Conservation (phyloP, 1,140 invertebrate species). For the Metopolophium dirhodum region DNA sequence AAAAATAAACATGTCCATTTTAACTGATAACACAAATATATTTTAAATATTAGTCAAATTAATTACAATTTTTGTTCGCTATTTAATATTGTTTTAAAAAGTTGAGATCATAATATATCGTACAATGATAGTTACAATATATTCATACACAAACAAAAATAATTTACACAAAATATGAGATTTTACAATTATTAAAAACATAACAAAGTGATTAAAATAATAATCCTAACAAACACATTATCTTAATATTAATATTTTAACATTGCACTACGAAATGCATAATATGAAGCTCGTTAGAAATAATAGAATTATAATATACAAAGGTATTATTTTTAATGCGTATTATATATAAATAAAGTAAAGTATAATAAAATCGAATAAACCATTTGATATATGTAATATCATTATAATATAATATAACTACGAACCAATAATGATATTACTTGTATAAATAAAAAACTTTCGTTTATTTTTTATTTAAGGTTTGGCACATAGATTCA, state of each 20-base stretch:
- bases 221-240: conserved; percentile 37
- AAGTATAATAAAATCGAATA: background rate
- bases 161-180: background rate
- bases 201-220: conserved; percentile 47
- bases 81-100: conserved; percentile 20
- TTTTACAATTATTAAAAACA: conserved; percentile 48
- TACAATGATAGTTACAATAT: background rate
- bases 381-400: background rate
- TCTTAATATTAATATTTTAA: conserved; percentile 27
- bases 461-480: background rate
- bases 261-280: conserved; percentile 11
- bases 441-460: conserved; percentile 13
- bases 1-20: background rate
- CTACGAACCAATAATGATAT: background rate
- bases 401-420: background rate
- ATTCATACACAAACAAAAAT: conserved; percentile 31
- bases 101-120: conserved; percentile 41
- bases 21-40: conserved; percentile 40
- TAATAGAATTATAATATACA: background rate
- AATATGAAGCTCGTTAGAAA: background rate
- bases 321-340: background rate
- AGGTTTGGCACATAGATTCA: conserved; percentile 56
- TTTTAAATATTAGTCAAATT: conserved; percentile 40
- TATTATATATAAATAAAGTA: background rate
- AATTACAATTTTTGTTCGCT: conserved; percentile 41